Evolutionary conservation across 1,140 invertebrate species (phyloP), one percentile per base, ranked within the genome.

Genomic region (Bombyx mori): DNA sequence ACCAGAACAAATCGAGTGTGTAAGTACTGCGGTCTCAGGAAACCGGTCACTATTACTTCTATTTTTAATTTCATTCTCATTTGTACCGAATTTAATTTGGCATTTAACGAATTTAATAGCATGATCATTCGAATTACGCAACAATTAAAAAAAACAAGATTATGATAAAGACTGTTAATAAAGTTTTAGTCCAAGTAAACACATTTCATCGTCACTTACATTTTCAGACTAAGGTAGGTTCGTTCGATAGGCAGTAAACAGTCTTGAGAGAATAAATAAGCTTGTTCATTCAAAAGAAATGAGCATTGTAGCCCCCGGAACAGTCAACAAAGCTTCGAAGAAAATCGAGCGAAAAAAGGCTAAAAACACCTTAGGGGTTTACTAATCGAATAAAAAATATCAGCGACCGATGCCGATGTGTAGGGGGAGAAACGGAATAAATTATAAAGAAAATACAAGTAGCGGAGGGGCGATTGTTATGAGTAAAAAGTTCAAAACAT

Each of bases 361-460:
- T 89, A 89, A 89, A 88, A 89, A 88, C 86, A 88, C 88, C 88
- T 88, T 83, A 81, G 88, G 88, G 88, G 88, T 84, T 87, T 88
- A 86, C 88, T 89, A 89, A 89, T 89, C 88, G 88, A 89, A 89
- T 89, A 89, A 89, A 87, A 89, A 89, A 89, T 89, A 89, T 89
- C 88, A 88, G 81, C 81, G 80, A 75, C 81, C 79, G 77, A 85
- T 84, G 82, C 73, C 77, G 78, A 84, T 80, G 86, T 85, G 76
- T 85, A 78, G 79, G 50, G 86, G 79, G 77, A 83, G 79, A 75
- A 82, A 86, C 76, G 74, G 86, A 88, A 88, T 85, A 87, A 88
- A 85, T 86, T 87, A 88, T 82, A 82, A 86, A 82, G 84, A 86
- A 87, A 79, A 85, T 77, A 77, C 72, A 82, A 85, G 77, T 75